Evolutionary conservation across 2,797 vertebrate species (phyloP).

Genomic region (Argyrosomus regius): DNA sequence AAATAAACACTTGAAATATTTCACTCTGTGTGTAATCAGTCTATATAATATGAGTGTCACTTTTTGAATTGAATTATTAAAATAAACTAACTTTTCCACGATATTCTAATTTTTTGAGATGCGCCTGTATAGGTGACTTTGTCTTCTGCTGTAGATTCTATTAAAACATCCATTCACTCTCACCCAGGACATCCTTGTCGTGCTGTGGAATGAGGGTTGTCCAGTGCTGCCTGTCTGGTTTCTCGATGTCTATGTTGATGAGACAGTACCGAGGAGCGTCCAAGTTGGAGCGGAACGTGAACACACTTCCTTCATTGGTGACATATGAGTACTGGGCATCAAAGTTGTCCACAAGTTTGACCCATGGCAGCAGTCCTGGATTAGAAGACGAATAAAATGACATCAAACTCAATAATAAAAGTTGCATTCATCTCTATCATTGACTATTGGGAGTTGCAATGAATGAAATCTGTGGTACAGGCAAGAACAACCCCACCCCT

Average conservation of each 20-base stretch:
- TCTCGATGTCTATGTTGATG: constrained; percentile 84
- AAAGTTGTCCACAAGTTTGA: constrained; percentile 85
- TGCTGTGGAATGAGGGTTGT: constrained; percentile 83
- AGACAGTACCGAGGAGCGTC: constrained; percentile 82
- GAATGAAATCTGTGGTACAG: background rate
- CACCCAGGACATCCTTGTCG: constrained; percentile 85
- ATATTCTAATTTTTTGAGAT: too few relatives aligned
- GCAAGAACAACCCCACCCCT: background rate
- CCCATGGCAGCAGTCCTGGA: constrained; percentile 85
- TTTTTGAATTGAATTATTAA: too few relatives aligned
- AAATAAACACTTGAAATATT: too few relatives aligned
- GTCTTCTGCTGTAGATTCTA: background rate
- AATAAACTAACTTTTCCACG: too few relatives aligned
- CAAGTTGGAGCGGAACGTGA: constrained; percentile 85
- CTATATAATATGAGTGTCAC: too few relatives aligned
- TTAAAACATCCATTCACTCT: constrained; percentile 34
- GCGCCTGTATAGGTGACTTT: too few relatives aligned
- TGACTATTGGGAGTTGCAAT: background rate
- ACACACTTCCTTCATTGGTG: constrained; percentile 84
- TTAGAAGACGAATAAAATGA: background rate
- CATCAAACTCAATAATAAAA: background rate
- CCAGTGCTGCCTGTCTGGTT: constrained; percentile 76
- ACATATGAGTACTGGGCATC: constrained; percentile 84
- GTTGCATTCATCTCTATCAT: rapidly evolving
- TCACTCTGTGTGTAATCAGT: too few relatives aligned